Percentiles rank a stretch among this genome's conserved stretches.
phyloP scores from a whole-genome alignment of 1,140 invertebrate species.

The Brachionus plicatilis region DNA sequence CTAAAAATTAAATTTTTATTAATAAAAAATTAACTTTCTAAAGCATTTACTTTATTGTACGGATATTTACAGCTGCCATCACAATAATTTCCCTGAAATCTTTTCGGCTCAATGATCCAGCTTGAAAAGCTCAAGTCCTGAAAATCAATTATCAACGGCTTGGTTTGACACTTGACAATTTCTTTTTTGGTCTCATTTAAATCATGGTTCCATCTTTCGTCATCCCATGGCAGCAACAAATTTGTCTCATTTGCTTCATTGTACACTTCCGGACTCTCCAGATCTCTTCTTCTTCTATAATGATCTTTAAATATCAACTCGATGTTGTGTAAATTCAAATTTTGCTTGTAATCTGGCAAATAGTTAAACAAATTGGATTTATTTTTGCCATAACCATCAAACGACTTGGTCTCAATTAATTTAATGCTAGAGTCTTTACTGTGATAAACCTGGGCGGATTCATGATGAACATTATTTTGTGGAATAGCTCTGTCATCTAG shows the following conservation, averaged over 20 bases:
- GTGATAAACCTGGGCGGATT: neutral
- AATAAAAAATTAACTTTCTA: neutral
- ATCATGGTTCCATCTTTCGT: neutral
- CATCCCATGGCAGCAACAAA: neutral
- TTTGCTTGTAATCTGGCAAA: neutral
- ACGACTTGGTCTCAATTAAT: slow-evolving; percentile 1
- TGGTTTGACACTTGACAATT: neutral
- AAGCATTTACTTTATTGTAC: neutral
- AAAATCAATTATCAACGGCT: slow-evolving; percentile 12
- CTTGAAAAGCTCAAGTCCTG: slow-evolving; percentile 32
- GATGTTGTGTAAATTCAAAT: neutral
- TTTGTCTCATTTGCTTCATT: neutral
- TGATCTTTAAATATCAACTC: slow-evolving; percentile 11
- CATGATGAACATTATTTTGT: neutral
- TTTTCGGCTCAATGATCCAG: slow-evolving; percentile 37
- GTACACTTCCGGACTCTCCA: neutral
- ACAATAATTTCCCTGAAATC: slow-evolving; percentile 25
- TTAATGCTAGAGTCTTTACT: neutral
- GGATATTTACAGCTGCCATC: slow-evolving; percentile 23
- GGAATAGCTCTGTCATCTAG: neutral
- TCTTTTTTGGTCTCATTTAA: neutral
- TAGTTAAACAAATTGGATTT: neutral
- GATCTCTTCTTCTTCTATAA: neutral
- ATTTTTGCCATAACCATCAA: neutral
- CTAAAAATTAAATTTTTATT: neutral